phyloP scores from a whole-genome alignment of 92 coral and sea anemone genomes.

The Palythoa heliodiscus region DNA sequence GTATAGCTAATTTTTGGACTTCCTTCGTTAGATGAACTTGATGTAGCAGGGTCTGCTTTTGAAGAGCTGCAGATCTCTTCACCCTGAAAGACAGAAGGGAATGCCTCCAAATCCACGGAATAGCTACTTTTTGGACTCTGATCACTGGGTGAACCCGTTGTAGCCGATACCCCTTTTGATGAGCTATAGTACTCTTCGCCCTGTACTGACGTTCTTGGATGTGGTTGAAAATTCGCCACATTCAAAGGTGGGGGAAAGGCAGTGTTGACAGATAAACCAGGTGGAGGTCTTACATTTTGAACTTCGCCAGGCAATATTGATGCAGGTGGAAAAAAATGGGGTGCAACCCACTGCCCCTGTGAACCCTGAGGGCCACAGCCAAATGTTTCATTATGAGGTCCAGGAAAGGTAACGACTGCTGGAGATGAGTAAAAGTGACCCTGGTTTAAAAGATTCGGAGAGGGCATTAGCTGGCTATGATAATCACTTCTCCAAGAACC shows the following conservation, averaged over 20 bases:
- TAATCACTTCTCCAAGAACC: slow-evolving; percentile 19
- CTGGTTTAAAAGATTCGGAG: background rate
- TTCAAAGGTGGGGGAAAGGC: background rate
- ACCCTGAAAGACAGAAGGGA: slow-evolving; percentile 20
- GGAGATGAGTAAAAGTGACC: background rate
- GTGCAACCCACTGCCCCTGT: background rate
- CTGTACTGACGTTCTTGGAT: background rate
- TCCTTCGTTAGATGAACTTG: background rate
- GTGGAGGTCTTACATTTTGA: background rate
- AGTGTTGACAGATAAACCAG: background rate
- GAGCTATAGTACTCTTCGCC: background rate
- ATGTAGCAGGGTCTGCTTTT: background rate
- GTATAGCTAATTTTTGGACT: slow-evolving; percentile 21
- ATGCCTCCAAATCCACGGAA: slow-evolving; percentile 14
- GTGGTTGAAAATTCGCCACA: background rate
- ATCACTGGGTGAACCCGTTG: background rate
- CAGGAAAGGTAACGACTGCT: background rate
- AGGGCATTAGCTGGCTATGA: background rate
- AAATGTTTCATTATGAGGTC: slow-evolving; percentile 4
- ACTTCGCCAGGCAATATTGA: background rate
- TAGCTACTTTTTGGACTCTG: slow-evolving; percentile 4
- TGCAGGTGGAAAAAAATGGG: background rate
- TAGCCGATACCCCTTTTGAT: slow-evolving; percentile 12
- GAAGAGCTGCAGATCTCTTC: background rate
- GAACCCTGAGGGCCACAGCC: background rate